These are phyloP conservation scores for Plectrocnemia conspersa DNA, from an alignment of 1,140 invertebrate genomes.

Conservation along the genomic window DNA sequence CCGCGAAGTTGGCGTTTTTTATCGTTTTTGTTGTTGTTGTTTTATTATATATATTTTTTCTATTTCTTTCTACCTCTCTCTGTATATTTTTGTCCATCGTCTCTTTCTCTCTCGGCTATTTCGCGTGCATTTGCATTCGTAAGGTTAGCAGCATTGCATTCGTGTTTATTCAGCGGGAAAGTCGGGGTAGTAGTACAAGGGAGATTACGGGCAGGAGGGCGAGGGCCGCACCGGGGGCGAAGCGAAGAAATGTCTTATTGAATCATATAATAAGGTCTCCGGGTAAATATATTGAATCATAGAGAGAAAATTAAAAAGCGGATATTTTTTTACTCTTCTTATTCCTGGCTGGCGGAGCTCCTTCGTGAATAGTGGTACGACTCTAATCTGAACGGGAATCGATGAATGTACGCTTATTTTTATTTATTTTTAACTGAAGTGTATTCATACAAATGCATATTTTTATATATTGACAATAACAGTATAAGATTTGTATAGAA, in stretches of 20 bases:
- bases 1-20: slow-evolving; percentile 23
- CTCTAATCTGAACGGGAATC: too few species aligned
- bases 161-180: slow-evolving; percentile 34
- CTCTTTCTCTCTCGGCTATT: slow-evolving; percentile 23
- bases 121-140: slow-evolving; percentile 34
- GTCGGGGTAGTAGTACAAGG: slow-evolving; percentile 19
- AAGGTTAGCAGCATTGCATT: slow-evolving; percentile 34
- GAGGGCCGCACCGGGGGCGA: not conserved
- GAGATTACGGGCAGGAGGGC: not conserved
- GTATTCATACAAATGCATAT: too few species aligned
- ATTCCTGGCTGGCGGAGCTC: too few species aligned
- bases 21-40: not conserved
- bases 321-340: slow-evolving; percentile 5
- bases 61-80: slow-evolving; percentile 1
- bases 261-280: slow-evolving; percentile 34
- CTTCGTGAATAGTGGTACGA: too few species aligned
- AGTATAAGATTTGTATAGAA: too few species aligned
- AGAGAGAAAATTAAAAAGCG: slow-evolving; percentile 4
- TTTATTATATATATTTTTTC: slow-evolving; percentile 5
- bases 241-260: slow-evolving; percentile 28
- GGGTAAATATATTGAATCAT: slow-evolving; percentile 22
- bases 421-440: too few species aligned
- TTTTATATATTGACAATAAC: too few species aligned
- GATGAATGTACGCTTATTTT: too few species aligned
- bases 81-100: slow-evolving; percentile 1